Evolutionary conservation across 1,140 invertebrate species (phyloP), one percentile per base, ranked within the genome.

Genomic region (Sitobion miscanthi): DNA sequence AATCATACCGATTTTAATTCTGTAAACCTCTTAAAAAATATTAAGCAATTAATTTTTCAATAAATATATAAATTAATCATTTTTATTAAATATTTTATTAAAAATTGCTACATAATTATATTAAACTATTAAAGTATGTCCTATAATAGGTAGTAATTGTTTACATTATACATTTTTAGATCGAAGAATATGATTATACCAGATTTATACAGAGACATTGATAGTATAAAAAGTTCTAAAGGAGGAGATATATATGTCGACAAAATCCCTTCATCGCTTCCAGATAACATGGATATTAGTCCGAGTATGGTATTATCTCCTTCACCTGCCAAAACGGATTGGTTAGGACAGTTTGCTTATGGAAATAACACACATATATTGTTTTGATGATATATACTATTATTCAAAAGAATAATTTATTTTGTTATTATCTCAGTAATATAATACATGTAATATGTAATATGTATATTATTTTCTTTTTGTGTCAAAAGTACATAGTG

Each of bases 251-350:
- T 9, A 21, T 21, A 7, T 21, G 9, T 21, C 5, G 45, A 91
- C n/a, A 49, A 62, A 38, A 45, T 47, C 25, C 42, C 62, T 47
- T 57, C 88, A 90, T 90, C 88, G 3, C 54, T 77, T 77, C 42
- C 38, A 77, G 90, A 91, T 23, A 47, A 82, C 35, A 91, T 77
- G 90, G 62, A 91, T 23, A 91, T 91, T 20, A 91, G 90, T 91
- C 90, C 90, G 5, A 91, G 69, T 83, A 91, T 91, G 90, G 23
- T 91, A 52, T 47, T 82, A 49, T 82, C 90, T 23, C 47, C 45
- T 91, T 91, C 90, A 1, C 90, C 90, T 52, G 69, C 30, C 38
- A 91, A 52, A 35, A 83, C 69, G 0, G 90, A 91, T 91, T 91
- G 90, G 90, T 38, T 91, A 49, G 25, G 30, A 82, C 42, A 91